These are phyloP conservation scores for Crotophaga sulcirostris DNA, from an alignment of 2,113 vertebrate genomes.

Conservation along the genomic window DNA sequence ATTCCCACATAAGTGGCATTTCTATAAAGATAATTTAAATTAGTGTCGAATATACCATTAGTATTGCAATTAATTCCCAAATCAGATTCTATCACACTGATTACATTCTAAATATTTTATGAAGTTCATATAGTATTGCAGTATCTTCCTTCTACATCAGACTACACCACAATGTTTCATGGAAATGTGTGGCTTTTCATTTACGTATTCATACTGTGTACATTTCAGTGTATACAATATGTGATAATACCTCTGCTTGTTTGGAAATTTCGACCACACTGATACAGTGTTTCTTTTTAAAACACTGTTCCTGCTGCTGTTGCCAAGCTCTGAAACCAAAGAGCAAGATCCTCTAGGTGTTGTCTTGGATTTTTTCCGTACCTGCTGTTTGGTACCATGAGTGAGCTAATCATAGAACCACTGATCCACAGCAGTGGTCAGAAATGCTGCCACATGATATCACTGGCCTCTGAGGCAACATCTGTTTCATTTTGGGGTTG, in stretches of 20 bases:
- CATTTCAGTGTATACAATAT: neutral
- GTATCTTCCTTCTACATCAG: neutral
- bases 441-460: neutral
- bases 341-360: neutral
- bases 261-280: neutral
- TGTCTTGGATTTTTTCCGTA: neutral
- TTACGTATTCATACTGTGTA: neutral
- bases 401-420: neutral
- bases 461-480: neutral
- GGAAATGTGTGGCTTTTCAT: neutral
- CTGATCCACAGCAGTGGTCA: neutral
- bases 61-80: neutral
- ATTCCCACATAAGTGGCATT: neutral
- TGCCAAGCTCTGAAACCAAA: neutral
- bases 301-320: neutral
- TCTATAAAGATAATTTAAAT: neutral
- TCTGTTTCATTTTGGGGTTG: neutral
- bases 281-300: neutral
- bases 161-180: rapidly evolving
- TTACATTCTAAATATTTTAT: neutral
- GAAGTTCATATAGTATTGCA: neutral
- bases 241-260: neutral
- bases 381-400: neutral
- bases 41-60: neutral
- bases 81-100: neutral